Evolutionary conservation across 1,140 invertebrate genomes (phyloP), one percentile per base, ranked within the genome.

Genomic region (Popillia japonica): DNA sequence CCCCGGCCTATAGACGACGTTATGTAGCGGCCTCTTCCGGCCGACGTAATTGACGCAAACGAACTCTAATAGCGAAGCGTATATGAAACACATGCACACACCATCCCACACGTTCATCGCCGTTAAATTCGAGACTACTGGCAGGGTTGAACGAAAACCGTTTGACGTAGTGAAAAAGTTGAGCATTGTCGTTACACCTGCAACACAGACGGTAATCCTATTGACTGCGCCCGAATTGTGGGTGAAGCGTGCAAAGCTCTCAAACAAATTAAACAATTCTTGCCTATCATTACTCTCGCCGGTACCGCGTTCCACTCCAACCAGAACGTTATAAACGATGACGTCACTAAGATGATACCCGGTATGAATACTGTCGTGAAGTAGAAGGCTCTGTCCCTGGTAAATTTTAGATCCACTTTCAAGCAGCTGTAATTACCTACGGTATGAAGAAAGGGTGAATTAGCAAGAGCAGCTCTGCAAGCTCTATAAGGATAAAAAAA

Each of bases 51-150:
- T 98, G 81, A 97, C 96, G 86, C 95, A 96, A 17, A 98, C 96
- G 87, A 97, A 97, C 87, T 98, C 96, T 78, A 98, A 90, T 55
- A 98, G 90, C 23, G 95, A 96, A 72, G 96, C 96, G 87, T 97
- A 98, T 85, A 97, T 97, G 91, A 97, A 98, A 88, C 96, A 97
- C 96, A 97, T 98, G 84, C 96, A 97, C 20, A 97, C 96, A 76
- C 96, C 95, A 85, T 97, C 96, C 96, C 96, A 97, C 10, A 97
- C 94, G 88, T 98, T 98, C 96, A 98, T 97, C 10, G 96, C 96
- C 75, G 95, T 96, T 82, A 98, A 87, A 87, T 97, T 97, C 11
- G 96, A 97, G 72, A 97, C 96, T 72, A 97, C 96, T 3, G 96
- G 96, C 84, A 97, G 89, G 64, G 96, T 97, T 81, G 93, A 94